These are phyloP conservation scores for Semaprochilodus insignis DNA, from an alignment of 2,797 vertebrate genomes.

Conservation along the genomic window DNA sequence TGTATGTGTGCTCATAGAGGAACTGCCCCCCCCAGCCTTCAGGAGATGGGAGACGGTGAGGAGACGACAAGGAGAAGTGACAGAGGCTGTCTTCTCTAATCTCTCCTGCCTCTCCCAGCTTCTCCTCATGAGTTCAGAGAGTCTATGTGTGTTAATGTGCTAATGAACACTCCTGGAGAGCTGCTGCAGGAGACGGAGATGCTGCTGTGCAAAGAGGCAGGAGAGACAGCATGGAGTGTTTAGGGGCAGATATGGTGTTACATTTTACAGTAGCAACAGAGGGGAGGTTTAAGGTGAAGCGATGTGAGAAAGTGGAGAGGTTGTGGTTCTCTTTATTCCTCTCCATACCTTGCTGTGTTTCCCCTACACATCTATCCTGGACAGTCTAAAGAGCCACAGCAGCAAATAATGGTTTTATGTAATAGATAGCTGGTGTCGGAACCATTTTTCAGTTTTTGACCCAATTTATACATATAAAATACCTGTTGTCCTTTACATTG, in stretches of 20 bases:
- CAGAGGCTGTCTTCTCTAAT: conserved; percentile 41
- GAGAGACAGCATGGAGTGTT: conserved; percentile 24
- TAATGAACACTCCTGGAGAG: conserved; percentile 45
- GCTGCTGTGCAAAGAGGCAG: conserved; percentile 2
- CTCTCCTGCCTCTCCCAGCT: conserved; percentile 14
- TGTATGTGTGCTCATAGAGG: background rate
- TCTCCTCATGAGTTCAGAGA: conserved; percentile 20
- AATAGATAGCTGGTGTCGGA: background rate
- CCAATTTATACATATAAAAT: no score
- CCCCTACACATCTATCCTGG: background rate
- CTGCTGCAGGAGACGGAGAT: conserved; percentile 9
- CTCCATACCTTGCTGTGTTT: background rate
- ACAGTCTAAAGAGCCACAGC: background rate
- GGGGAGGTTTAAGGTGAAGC: background rate
- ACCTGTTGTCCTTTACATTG: no score
- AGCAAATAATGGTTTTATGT: background rate
- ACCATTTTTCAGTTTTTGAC: no score
- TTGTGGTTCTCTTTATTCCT: background rate
- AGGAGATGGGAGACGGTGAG: conserved; percentile 29
- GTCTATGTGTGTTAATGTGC: conserved; percentile 47
- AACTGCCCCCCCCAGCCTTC: background rate
- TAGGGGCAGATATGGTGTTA: background rate
- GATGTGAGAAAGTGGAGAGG: background rate
- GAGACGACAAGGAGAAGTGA: conserved; percentile 38
- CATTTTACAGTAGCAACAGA: background rate